Percentiles rank a stretch among this genome's conserved stretches.
These are phyloP conservation scores for Characodon lateralis DNA, from an alignment of 2,797 vertebrate genomes.

Conservation along the genomic window DNA sequence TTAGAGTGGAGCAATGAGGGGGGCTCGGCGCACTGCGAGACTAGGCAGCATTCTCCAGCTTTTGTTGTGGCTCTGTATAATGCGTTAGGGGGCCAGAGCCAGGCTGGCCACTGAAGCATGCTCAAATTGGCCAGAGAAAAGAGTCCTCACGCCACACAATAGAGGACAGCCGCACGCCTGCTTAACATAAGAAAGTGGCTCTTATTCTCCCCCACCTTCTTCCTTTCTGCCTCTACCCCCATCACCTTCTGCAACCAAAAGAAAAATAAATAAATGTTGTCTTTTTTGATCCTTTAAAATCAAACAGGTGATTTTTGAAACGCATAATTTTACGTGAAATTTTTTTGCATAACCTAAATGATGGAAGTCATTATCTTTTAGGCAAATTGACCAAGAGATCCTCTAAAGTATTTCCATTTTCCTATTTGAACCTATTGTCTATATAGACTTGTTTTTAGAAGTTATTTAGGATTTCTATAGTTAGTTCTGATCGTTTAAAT, in stretches of 20 bases:
- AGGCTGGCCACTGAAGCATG: conserved; percentile 80
- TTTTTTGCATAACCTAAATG: background rate
- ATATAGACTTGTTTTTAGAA: conserved; percentile 12
- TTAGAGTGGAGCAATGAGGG: conserved; percentile 78
- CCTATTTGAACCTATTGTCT: conserved; percentile 3
- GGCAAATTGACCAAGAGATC: background rate
- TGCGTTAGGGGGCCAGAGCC: conserved; percentile 75
- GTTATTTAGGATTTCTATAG: conserved; percentile 18
- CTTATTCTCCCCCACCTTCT: conserved; percentile 64
- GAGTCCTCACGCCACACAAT: conserved; percentile 83
- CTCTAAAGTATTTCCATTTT: background rate
- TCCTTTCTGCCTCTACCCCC: conserved; percentile 46
- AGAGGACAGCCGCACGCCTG: conserved; percentile 80
- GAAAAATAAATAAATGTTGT: conserved; percentile 24
- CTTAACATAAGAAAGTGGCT: conserved; percentile 84
- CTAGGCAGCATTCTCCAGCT: conserved; percentile 78
- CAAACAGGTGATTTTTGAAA: conserved; percentile 3
- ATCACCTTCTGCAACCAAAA: conserved; percentile 19
- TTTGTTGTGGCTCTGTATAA: conserved; percentile 81
- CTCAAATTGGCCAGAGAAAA: conserved; percentile 82
- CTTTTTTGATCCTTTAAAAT: conserved; percentile 20
- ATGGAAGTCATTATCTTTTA: background rate
- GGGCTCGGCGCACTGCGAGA: conserved; percentile 66
- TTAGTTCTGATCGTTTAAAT: conserved; percentile 41
- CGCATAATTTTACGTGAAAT: background rate